Base-by-base conservation (phyloP, 2,888 invertebrate genomes). In the Andrena minutula region DNA sequence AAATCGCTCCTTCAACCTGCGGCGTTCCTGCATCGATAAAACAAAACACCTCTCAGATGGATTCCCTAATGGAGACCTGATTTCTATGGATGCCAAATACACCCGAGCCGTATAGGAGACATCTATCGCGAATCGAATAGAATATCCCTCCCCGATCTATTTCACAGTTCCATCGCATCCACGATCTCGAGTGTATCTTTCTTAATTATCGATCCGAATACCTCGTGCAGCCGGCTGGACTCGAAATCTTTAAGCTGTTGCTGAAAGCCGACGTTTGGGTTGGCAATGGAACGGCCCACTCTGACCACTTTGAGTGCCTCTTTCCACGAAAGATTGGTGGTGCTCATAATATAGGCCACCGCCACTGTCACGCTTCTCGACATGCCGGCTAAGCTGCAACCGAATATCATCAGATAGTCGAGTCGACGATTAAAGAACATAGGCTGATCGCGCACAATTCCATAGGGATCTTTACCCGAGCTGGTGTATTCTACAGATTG, bases 211-310 rank as follows among this genome's bases (percentile, higher is more conserved):
- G 26, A 66, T 53, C 63, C 26, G 20, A 53, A 60, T 87, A 97
- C 97, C 95, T 98, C 98, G 75, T 95, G 93, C 80, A 98, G 95
- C 90, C 97, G 96, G 88, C 96, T 96, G 75, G 96, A 95, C 94
- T 98, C 98, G 92, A 98, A 99, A 87, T 98, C 98, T 92, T 98
- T 98, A 86, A 99, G 95, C 94, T 99, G 99, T 89, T 97, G 96
- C 94, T 99, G 98, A 94, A 99, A 99, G 90, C 99, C 99, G 82
- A 97, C 96, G 95, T 99, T 99, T 30, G 99, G 99, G 95, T 99
- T 99, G 92, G 99, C 99, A 61, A 98, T 97, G 0, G 97, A 96
- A 79, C 99, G 96, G 53, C 98, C 98, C 0, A 98, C 98, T 82
- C 98, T 96, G 68, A 99, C 98, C 82, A 98, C 98, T 94, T 99